Evolutionary conservation across 2,888 invertebrate species (phyloP).

Genomic region (Cheiracanthium punctorium): DNA sequence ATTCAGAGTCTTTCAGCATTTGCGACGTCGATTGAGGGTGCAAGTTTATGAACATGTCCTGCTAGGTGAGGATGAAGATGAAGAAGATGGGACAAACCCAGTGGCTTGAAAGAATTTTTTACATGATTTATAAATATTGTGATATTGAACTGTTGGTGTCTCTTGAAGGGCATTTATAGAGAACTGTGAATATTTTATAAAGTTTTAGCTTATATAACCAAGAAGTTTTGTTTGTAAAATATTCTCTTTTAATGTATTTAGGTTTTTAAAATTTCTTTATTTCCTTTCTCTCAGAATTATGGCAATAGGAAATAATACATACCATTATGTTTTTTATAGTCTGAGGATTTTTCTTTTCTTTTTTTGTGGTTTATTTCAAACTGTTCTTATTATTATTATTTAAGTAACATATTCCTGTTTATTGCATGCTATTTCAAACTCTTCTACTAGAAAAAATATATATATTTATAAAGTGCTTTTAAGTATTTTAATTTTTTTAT

Average conservation of each 20-base stretch:
- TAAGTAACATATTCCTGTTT: too few species aligned
- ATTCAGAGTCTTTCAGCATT: conserved; percentile 48
- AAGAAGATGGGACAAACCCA: conserved; percentile 45
- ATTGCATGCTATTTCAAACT: too few species aligned
- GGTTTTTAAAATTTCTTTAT: too few species aligned
- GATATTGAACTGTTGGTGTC: conserved; percentile 52
- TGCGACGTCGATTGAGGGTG: conserved; percentile 48
- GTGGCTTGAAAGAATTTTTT: conserved; percentile 38
- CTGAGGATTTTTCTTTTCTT: too few species aligned
- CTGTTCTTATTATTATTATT: too few species aligned
- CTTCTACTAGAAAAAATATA: too few species aligned
- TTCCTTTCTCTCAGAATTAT: too few species aligned
- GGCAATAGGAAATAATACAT: too few species aligned
- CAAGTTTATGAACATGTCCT: conserved; percentile 65
- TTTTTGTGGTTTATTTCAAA: too few species aligned
- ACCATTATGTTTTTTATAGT: too few species aligned
- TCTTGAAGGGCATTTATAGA: conserved; percentile 31
- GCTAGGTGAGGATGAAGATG: conserved; percentile 57
- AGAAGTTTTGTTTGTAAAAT: conserved; percentile 8
- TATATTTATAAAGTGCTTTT: too few species aligned
- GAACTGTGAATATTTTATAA: conserved; percentile 31
- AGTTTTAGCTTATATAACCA: conserved; percentile 24
- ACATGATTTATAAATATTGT: conserved; percentile 31
- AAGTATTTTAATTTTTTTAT: too few species aligned
- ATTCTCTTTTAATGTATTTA: not conserved